These are phyloP conservation scores for Euclidia mi DNA, from an alignment of 2,888 invertebrate species.

Conservation along the genomic window DNA sequence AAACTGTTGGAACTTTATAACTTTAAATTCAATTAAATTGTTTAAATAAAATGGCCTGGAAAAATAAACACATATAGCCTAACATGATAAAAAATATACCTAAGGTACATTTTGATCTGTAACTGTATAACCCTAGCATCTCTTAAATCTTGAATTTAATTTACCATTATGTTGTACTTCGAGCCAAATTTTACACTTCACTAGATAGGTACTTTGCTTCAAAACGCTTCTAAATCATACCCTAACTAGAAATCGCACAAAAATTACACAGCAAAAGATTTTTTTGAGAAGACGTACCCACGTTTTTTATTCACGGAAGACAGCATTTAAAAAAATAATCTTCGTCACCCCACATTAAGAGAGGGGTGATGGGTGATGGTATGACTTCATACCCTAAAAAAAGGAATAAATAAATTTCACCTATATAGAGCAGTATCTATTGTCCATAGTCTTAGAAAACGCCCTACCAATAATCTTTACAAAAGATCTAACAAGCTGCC, in stretches of 20 bases:
- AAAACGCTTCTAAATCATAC: conserved; percentile 60
- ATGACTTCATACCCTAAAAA: conserved; percentile 52
- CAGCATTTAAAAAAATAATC: conserved; percentile 62
- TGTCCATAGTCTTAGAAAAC: conserved; percentile 50
- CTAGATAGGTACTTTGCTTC: conserved; percentile 14
- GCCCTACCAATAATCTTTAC: conserved; percentile 52
- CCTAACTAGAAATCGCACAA: conserved; percentile 40
- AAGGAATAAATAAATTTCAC: conserved; percentile 77
- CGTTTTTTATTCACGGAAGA: conserved; percentile 76
- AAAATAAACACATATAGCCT: too few relatives aligned
- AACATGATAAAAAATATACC: too few relatives aligned
- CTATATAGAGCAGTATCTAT: conserved; percentile 70
- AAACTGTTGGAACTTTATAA: too few relatives aligned
- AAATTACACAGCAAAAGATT: conserved; percentile 23
- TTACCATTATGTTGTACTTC: conserved; percentile 3
- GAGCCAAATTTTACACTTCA: conserved; percentile 38
- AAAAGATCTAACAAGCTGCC: conserved; percentile 36
- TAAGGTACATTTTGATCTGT: too few relatives aligned
- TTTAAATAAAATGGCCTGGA: too few relatives aligned
- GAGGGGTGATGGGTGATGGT: conserved; percentile 82
- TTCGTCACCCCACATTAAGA: conserved; percentile 60
- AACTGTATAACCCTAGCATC: neutral
- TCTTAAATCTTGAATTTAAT: conserved; percentile 10
- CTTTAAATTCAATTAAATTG: too few relatives aligned
- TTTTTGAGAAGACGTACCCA: conserved; percentile 71